A percentile compares a stretch with the other conserved stretches of the same genome.
These are phyloP conservation scores for Urophycis tenuis DNA, from an alignment of 2,797 vertebrate genomes.

Conservation along the genomic window DNA sequence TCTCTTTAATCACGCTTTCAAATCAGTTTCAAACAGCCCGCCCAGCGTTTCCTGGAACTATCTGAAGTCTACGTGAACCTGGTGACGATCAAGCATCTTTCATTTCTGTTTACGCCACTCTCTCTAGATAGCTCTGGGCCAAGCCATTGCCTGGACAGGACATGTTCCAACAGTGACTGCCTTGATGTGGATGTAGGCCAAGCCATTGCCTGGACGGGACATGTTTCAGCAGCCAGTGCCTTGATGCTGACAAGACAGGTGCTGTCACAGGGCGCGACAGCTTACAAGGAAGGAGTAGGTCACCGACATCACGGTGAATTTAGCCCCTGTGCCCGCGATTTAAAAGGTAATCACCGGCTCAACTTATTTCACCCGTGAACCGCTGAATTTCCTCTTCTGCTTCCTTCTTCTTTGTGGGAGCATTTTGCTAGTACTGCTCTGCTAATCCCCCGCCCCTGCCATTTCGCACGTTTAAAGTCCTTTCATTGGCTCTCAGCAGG, in stretches of 20 bases:
- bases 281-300: neutral
- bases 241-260: constrained; percentile 1
- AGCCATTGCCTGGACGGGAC: neutral
- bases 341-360: neutral
- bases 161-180: no score
- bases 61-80: no score
- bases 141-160: no score
- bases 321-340: neutral
- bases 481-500: neutral
- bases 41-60: no score
- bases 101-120: no score
- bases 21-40: no score
- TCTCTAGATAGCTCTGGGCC: no score
- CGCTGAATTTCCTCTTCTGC: neutral
- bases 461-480: neutral
- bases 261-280: neutral
- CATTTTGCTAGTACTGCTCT: neutral
- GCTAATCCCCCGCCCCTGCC: neutral
- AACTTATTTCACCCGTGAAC: neutral
- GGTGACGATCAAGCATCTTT: no score
- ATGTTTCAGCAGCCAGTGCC: neutral
- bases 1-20: no score
- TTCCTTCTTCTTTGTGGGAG: neutral
- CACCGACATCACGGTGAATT: neutral
- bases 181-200: no score